Base-by-base conservation (phyloP, 2,113 vertebrate species). In the Platycercus adscitus region DNA sequence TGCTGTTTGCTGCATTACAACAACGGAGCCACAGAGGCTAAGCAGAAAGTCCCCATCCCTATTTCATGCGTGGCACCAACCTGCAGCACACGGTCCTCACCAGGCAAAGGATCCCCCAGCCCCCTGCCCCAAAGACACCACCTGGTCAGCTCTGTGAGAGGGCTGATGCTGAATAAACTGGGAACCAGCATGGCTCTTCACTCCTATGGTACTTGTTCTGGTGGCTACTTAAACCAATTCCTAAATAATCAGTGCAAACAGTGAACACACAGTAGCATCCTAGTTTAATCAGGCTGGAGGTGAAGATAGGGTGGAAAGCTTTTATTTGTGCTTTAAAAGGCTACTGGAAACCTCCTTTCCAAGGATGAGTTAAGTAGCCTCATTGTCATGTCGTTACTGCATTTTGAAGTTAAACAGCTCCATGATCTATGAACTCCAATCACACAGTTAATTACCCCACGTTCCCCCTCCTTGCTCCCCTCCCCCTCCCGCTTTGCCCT, bases 391-490 rank as follows among this genome's bases (percentile, higher is more conserved):
- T 89, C 66, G 6, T 95, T 93, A 94, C 75, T 96, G 92, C 93
- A 76, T 96, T 96, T 94, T 94, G 94, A 96, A 97, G 96, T 94
- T 95, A 96, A 97, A 96, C 96, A 96, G 97, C 95, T 85, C 94
- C 7, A 2, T 92, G 96, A 96, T 97, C 96, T 97, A 94, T 96
- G 97, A 97, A 97, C 97, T 97, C 81, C 37, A 97, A 97, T 95
- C 93, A 91, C 84, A 77, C 87, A 97, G 95, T 96, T 98, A 97
- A 98, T 98, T 98, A 98, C 96, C 95, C 94, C 39, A 44, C 50
- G 21, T 86, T 91, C 95, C 91, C 87, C 85, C 71, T 80, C 92
- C 83, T 88, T 69, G 33, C 23, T 83, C 58, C 76, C 91, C 77
- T 86, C 91, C 91, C 82, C 64, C 15, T 66, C 86, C 64, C 3